Percentiles rank a stretch among this genome's conserved stretches.
Evolutionary conservation across 2,113 vertebrate species (phyloP).

Genomic region (Gasterosteus nipponicus): DNA sequence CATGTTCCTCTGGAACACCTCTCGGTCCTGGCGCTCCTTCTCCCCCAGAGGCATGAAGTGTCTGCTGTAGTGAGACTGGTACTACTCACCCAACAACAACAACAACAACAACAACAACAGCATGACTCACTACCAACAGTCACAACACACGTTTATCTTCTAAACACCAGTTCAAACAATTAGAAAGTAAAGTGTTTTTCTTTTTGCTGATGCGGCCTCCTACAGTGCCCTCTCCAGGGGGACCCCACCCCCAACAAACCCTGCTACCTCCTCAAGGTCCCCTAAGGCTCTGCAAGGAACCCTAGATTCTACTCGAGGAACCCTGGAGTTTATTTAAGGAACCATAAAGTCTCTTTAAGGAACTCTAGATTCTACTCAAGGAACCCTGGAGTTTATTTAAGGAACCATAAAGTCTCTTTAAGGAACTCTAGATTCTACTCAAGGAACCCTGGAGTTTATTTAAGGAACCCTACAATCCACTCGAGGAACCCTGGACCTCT

Average conservation of each 20-base stretch:
- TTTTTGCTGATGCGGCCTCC: background rate
- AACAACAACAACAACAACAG: background rate
- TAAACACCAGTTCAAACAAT: too few relatives aligned
- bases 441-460: background rate
- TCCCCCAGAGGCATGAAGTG: slow-evolving; percentile 94
- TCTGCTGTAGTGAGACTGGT: slow-evolving; percentile 95
- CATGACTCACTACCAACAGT: background rate
- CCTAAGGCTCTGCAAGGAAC: background rate
- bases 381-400: background rate
- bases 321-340: background rate
- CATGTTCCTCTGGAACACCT: slow-evolving; percentile 98
- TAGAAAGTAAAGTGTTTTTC: too few relatives aligned
- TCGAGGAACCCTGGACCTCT: background rate
- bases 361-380: background rate
- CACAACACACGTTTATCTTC: background rate
- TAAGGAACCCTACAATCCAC: background rate
- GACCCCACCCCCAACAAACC: background rate
- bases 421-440: background rate
- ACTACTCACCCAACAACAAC: slow-evolving; percentile 74
- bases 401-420: background rate
- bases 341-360: background rate
- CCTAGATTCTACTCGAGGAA: background rate
- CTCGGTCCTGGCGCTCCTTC: slow-evolving; percentile 93
- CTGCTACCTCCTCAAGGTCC: background rate
- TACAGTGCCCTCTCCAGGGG: too few relatives aligned